phyloP scores from a whole-genome alignment of 1,140 invertebrate species.

The Lucilia sericata region DNA sequence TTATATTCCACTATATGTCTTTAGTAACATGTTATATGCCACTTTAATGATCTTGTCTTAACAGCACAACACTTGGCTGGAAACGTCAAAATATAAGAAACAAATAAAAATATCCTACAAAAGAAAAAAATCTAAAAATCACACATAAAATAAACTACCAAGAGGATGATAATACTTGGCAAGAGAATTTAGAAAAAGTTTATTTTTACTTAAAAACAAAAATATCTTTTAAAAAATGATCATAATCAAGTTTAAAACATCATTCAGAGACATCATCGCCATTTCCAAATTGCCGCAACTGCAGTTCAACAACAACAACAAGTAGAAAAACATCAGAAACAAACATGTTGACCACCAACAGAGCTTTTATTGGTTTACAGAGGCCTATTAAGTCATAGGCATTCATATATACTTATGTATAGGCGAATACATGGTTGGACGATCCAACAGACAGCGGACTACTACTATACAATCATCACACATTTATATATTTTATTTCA shows the following conservation, averaged over 20 bases:
- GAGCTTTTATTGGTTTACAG: conserved; percentile 65
- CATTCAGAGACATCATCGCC: conserved; percentile 19
- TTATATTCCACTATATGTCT: conserved; percentile 19
- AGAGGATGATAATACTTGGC: not conserved
- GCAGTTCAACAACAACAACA: conserved; percentile 36
- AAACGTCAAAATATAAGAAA: conserved; percentile 44
- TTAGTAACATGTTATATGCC: conserved; percentile 63
- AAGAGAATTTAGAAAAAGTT: no score
- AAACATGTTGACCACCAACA: conserved; percentile 65
- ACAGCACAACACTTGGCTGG: conserved; percentile 48
- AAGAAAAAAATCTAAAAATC: not conserved
- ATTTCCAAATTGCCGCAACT: not conserved
- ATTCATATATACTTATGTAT: no score
- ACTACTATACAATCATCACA: not conserved
- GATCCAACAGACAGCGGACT: no score
- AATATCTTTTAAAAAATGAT: not conserved
- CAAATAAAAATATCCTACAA: conserved; percentile 22
- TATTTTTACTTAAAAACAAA: no score
- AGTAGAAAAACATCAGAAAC: conserved; percentile 46
- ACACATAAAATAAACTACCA: conserved; percentile 2
- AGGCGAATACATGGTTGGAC: not conserved
- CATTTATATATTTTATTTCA: conserved; percentile 23
- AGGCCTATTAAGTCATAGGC: conserved; percentile 67
- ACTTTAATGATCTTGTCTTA: conserved; percentile 68
- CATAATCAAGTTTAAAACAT: conserved; percentile 2